A percentile compares a stretch with the other conserved stretches of the same genome.
phyloP scores from a whole-genome alignment of 1,140 invertebrate species.

The Platorchestia sp. region DNA sequence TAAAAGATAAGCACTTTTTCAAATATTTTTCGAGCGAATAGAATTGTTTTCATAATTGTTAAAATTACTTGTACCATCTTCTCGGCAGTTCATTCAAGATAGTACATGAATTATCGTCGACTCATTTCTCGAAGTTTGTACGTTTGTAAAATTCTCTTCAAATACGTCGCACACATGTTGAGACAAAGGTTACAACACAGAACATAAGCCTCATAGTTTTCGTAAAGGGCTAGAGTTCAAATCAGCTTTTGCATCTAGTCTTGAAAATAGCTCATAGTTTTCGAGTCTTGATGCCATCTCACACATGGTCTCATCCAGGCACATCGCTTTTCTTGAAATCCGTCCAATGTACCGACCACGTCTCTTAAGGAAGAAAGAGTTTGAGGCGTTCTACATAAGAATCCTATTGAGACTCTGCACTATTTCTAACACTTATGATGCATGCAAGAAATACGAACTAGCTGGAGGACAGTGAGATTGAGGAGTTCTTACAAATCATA shows the following conservation, averaged over 20 bases:
- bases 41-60: background rate
- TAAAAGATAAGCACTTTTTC: background rate
- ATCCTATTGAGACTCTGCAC: background rate
- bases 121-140: background rate
- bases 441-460: slow-evolving; percentile 1
- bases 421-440: slow-evolving; percentile 2
- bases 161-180: background rate
- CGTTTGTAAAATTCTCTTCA: background rate
- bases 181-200: background rate
- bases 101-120: background rate
- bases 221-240: background rate
- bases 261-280: background rate
- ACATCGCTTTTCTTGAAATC: background rate
- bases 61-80: background rate
- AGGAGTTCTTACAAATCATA: background rate
- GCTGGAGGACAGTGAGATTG: background rate
- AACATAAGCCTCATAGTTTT: background rate
- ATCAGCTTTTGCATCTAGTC: no score
- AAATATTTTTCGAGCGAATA: background rate
- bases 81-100: background rate
- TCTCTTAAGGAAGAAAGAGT: background rate
- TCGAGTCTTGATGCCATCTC: background rate
- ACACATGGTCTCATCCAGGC: background rate
- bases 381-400: background rate
- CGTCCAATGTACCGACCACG: background rate